Base-by-base conservation (phyloP, 2,797 vertebrate genomes). In the Syndactyla subalaris region DNA sequence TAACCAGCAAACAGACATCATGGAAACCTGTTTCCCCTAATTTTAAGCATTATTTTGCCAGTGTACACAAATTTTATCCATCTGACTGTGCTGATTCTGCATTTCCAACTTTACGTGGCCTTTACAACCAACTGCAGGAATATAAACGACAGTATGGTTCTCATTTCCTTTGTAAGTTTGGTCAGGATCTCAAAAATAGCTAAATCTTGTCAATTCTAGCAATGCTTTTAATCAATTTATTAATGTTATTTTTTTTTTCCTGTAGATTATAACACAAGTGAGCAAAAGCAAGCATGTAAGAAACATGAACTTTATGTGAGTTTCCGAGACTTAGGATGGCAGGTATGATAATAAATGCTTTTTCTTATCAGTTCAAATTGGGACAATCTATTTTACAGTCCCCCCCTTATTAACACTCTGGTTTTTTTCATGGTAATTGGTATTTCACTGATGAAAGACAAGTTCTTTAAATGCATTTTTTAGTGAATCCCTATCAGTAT, bases 291-390 rank as follows among this genome's bases (percentile, higher is more conserved):
- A 97, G 99, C 99, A 74, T 99, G 99, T 96, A 99, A 99, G 98
- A 99, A 99, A 95, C 99, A 99, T 10, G 99, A 99, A 96, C 99
- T 99, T 43, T 99, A 99, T 5, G 99, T 99, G 97, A 99, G 99
- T 91, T 99, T 99, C 95, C 98, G 99, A 68, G 99, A 99, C 94
- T 97, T 99, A 79, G 99, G 99, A 85, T 99, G 99, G 99, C 99
- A 99, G 99, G 99, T 99, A 98, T 94, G 96, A 34, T 72, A 30
- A 62, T 34, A 66, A 87, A 66, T 43, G 10, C 7, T 72, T 7
- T 84, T 88, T 86, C 24, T 16, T 71, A 78, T 72, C n/a, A 26
- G 6, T 75, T 87, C 22, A n/a, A 72, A 84, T 21, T 58, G n/a
- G 9, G 26, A 48, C 2, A 36, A 48, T 26, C 18, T 80, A 30